A percentile compares a stretch with the other conserved stretches of the same genome.
These are phyloP conservation scores for Panzeria rudis DNA, from an alignment of 2,888 invertebrate species.

Conservation along the genomic window DNA sequence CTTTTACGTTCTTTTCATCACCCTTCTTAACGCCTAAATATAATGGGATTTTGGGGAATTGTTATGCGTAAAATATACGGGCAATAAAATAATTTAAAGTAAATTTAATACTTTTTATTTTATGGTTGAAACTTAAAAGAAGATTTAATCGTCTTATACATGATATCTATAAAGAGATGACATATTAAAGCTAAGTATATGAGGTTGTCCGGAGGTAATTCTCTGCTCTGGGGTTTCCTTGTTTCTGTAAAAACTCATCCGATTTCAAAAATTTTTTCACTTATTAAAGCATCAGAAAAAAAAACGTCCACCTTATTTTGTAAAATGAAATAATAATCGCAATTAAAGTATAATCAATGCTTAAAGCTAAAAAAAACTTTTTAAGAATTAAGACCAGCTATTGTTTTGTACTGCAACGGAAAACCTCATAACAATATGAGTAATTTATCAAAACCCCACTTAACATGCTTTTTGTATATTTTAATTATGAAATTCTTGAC, in stretches of 20 bases:
- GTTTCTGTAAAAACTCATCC: no score
- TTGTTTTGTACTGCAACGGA: background rate
- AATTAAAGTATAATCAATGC: background rate
- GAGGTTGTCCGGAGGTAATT: background rate
- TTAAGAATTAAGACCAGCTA: conserved; percentile 6
- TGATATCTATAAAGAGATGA: conserved; percentile 44
- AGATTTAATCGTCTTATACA: conserved; percentile 48
- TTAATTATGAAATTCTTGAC: conserved; percentile 67
- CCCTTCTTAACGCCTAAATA: conserved; percentile 72
- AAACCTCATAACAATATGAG: conserved; percentile 9
- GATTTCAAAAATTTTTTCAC: background rate
- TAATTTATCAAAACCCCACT: conserved; percentile 65
- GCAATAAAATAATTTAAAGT: conserved; percentile 69
- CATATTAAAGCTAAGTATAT: conserved; percentile 2
- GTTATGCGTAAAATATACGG: conserved; percentile 55
- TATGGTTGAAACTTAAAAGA: conserved; percentile 36
- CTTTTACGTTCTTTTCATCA: conserved; percentile 48
- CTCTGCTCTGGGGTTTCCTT: no score
- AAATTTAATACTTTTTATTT: conserved; percentile 58
- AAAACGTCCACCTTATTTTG: background rate
- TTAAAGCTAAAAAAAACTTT: background rate
- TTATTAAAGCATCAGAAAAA: background rate
- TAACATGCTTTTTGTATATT: conserved; percentile 28
- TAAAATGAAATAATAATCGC: background rate
- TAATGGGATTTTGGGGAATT: conserved; percentile 68